Conservation (phyloP, 2,113 vertebrate species). For the Amazona vittata region DNA sequence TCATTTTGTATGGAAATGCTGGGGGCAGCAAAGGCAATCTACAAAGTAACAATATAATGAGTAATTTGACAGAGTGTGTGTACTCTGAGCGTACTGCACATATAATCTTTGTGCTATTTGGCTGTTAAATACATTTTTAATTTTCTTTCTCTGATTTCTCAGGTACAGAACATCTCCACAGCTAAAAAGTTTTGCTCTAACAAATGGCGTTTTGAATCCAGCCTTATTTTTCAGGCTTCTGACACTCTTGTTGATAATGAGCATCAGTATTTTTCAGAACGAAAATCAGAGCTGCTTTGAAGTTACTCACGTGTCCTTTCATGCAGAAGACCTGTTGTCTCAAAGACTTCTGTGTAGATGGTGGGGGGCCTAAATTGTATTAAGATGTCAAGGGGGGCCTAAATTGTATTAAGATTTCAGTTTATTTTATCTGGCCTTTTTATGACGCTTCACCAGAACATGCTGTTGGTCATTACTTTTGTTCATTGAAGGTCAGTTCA, state of each 20-base stretch:
- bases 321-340: not conserved
- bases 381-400: not conserved
- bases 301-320: not conserved
- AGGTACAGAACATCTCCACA: slow-evolving; percentile 13
- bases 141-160: slow-evolving; percentile 41
- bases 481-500: not conserved
- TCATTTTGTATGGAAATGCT: not conserved
- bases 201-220: slow-evolving; percentile 38
- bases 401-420: not conserved
- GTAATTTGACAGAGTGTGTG: not conserved
- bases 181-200: slow-evolving; percentile 26
- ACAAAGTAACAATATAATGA: not conserved
- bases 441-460: not conserved
- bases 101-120: not conserved
- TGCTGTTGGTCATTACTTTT: not conserved
- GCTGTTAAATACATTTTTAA: not conserved
- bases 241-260: not conserved
- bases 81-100: not conserved
- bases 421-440: not conserved
- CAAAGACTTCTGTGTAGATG: not conserved
- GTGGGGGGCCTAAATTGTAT: not conserved
- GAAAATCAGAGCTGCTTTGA: slow-evolving; percentile 1
- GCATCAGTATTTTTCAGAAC: not conserved
- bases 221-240: slow-evolving; percentile 49
- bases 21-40: not conserved